Conservation (phyloP, 2,888 invertebrate species). For the Troglohyphantes excavatus region DNA sequence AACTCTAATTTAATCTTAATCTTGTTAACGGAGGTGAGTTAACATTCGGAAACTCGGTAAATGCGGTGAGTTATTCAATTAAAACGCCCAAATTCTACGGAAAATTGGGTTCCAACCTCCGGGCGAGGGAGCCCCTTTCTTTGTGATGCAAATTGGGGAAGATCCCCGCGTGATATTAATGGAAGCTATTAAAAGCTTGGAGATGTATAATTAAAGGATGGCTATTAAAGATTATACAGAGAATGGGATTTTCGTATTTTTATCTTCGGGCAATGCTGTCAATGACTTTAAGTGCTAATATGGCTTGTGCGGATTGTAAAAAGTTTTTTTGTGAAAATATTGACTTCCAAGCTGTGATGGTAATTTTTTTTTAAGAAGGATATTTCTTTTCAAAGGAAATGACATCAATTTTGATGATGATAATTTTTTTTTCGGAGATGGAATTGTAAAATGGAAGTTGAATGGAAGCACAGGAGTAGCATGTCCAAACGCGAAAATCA, state of each 20-base stretch:
- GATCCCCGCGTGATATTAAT: neutral
- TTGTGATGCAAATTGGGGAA: constrained; percentile 36
- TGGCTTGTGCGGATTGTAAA: too few relatives aligned
- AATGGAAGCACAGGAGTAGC: too few relatives aligned
- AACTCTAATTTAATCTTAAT: constrained; percentile 3
- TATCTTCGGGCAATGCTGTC: neutral
- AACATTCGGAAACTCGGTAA: constrained; percentile 6
- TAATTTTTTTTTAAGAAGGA: too few relatives aligned
- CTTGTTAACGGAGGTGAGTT: constrained; percentile 9
- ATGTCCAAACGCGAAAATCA: too few relatives aligned
- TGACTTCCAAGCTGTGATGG: too few relatives aligned
- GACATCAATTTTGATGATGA: too few relatives aligned
- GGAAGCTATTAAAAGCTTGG: constrained; percentile 13
- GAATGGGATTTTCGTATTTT: neutral
- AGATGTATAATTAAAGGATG: neutral
- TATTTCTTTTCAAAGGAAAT: too few relatives aligned
- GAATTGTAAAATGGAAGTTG: too few relatives aligned
- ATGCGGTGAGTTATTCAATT: constrained; percentile 27
- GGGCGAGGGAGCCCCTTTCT: neutral
- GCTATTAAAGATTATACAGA: neutral
- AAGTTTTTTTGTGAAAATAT: too few relatives aligned
- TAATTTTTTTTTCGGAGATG: too few relatives aligned
- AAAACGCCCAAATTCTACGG: constrained; percentile 28
- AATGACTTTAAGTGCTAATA: too few relatives aligned
- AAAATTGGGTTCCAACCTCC: constrained; percentile 18